Base-by-base conservation (phyloP, 1,140 invertebrate species). In the Elysia chlorotica region DNA sequence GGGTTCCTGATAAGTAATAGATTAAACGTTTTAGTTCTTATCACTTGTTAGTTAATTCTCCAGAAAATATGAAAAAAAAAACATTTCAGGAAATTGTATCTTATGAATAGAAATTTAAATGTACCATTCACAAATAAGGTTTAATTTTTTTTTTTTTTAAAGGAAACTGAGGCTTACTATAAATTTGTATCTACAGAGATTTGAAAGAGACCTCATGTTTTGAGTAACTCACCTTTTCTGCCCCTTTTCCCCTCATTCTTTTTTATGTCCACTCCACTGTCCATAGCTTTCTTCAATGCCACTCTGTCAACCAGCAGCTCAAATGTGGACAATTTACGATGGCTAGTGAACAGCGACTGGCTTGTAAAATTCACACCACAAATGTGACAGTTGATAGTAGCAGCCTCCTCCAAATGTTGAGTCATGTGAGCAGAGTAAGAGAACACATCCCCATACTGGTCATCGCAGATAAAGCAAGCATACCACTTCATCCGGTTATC, bases 401-500 rank as follows among this genome's bases (percentile, higher is more conserved):
- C 31, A 1, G 30, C 4, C 23, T 57, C 53, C 2, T 35, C n/a
- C 19, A n/a, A 35, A 23, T 69, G 66, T 2, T 21, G 3, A 3
- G 2, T 35, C 66, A 69, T 69, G 66, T 69, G 66, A 5, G 21
- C 4, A 35, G 25, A 6, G 25, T 69, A 57, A 10, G 28, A 19
- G 2, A 5, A 17, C 37, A 69, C 2, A 2, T 69, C 66, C 35
- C 6, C 17, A 36, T 61, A 71, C 31, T 21, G 59, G 10, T 38
- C 56, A 41, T 71, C 68, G 31, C 68, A 71, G 19, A 71, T 31
- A 41, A 71, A 71, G 35, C 68, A 71, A 28, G 38, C 68, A 41
- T 71, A 71, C 6, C 35, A 23, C 31, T 71, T 71, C 21, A 59
- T 19, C 21, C 6, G 25, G 25, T 21, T 28, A 21, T 10, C n/a